Evolutionary conservation across 1,140 invertebrate genomes (phyloP).

Genomic region (Drosophila mayri): DNA sequence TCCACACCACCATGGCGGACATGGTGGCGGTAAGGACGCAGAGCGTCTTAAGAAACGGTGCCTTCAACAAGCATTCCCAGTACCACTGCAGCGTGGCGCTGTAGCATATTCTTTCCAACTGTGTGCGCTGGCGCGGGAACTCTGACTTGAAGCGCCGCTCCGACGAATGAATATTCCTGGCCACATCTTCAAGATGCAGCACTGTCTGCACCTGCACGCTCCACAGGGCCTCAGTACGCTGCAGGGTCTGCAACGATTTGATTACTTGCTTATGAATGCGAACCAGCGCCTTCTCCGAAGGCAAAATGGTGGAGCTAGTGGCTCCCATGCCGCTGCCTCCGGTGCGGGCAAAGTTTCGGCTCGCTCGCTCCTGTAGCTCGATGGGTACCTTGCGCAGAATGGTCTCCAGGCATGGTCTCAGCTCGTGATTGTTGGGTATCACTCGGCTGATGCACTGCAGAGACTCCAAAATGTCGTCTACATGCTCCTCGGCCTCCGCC

Average conservation of each 20-base stretch:
- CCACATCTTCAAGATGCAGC: conserved; percentile 94
- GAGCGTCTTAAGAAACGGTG: conserved; percentile 90
- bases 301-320: conserved; percentile 89
- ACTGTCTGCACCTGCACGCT: conserved; percentile 92
- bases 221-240: conserved; percentile 97
- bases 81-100: conserved; percentile 95
- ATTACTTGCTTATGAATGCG: conserved; percentile 93
- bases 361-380: conserved; percentile 86
- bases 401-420: conserved; percentile 91
- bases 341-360: conserved; percentile 88
- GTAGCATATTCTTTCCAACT: conserved; percentile 87
- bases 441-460: conserved; percentile 89
- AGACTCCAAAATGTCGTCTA: conserved; percentile 97
- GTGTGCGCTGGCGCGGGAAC: conserved; percentile 88
- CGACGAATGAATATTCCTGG: conserved; percentile 91
- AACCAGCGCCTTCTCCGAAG: conserved; percentile 92
- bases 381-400: conserved; percentile 95
- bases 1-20: conserved; percentile 98
- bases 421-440: conserved; percentile 89
- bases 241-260: conserved; percentile 94
- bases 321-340: conserved; percentile 87
- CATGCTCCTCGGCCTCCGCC: conserved; percentile 97
- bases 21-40: conserved; percentile 92
- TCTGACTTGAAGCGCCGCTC: conserved; percentile 92
- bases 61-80: conserved; percentile 94